Percentiles rank a stretch among this genome's conserved stretches.
phyloP scores from a whole-genome alignment of 2,888 invertebrate species.

The Matsumyia berberina region DNA sequence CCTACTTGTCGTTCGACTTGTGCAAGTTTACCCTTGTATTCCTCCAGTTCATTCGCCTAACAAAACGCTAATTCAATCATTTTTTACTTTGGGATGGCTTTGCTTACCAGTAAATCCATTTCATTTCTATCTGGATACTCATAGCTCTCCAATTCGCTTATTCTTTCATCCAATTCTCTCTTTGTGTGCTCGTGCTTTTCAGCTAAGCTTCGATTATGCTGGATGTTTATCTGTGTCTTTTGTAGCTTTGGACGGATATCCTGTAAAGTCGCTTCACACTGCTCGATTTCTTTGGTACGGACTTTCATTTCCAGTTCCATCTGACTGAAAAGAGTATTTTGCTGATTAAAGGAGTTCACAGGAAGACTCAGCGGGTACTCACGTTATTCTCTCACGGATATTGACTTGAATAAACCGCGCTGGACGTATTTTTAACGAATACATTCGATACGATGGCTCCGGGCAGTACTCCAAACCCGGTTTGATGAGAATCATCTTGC shows the following conservation, averaged over 20 bases:
- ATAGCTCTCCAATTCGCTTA: conserved; percentile 80
- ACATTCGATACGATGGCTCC: conserved; percentile 91
- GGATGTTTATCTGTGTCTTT: conserved; percentile 64
- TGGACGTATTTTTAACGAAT: conserved; percentile 86
- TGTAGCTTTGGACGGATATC: conserved; percentile 75
- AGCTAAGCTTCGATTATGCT: conserved; percentile 76
- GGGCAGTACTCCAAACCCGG: conserved; percentile 89
- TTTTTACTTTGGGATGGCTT: background rate
- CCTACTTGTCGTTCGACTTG: conserved; percentile 81
- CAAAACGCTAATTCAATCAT: background rate
- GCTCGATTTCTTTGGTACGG: conserved; percentile 40
- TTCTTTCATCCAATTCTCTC: conserved; percentile 77
- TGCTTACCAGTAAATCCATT: conserved; percentile 80
- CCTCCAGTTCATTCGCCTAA: conserved; percentile 82
- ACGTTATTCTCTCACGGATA: conserved; percentile 86
- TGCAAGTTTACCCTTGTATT: conserved; percentile 82
- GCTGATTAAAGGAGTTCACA: background rate
- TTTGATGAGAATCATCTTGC: conserved; percentile 87
- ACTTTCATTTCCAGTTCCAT: conserved; percentile 69
- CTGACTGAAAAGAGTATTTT: conserved; percentile 65
- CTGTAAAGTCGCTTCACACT: conserved; percentile 70
- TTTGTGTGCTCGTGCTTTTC: conserved; percentile 77
- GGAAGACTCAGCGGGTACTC: conserved; percentile 12
- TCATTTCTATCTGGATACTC: conserved; percentile 82
- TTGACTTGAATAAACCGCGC: conserved; percentile 88